Percentiles rank a stretch among this genome's conserved stretches.
Conservation (phyloP, 2,113 vertebrate species). For the Ciconia stormi region DNA sequence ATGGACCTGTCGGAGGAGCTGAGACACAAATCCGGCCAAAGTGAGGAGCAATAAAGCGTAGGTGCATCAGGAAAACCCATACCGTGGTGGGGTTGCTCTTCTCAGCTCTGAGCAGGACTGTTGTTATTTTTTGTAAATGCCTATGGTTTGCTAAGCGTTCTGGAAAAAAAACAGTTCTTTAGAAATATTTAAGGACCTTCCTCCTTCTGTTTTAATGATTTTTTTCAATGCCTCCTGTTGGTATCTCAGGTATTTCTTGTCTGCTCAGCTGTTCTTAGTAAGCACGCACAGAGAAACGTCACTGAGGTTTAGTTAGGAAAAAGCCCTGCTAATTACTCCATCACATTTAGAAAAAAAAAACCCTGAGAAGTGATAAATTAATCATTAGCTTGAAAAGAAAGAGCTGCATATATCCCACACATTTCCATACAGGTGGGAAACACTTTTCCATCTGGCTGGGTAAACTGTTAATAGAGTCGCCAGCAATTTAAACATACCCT, state of each 20-base stretch:
- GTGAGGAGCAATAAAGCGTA: neutral
- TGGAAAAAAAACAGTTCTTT: neutral
- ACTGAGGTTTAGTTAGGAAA: neutral
- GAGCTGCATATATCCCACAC: neutral
- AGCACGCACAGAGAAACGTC: neutral
- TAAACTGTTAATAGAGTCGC: neutral
- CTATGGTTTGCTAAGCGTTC: neutral
- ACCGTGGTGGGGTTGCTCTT: neutral
- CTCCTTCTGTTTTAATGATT: neutral
- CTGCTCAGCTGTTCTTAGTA: neutral
- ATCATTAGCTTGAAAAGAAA: neutral
- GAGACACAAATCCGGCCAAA: neutral
- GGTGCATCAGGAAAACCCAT: neutral
- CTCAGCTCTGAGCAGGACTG: neutral
- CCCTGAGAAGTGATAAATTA: neutral
- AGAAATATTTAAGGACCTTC: neutral
- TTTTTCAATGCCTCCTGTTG: neutral
- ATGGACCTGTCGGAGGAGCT: neutral
- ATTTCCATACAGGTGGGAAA: slow-evolving; percentile 26
- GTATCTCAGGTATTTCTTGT: neutral
- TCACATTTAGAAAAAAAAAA: neutral
- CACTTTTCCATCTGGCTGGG: neutral
- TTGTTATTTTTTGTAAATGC: neutral
- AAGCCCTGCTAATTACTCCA: neutral
- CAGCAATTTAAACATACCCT: neutral